These are phyloP conservation scores for Ammodytes dubius DNA, from an alignment of 2,113 vertebrate genomes.

Conservation along the genomic window DNA sequence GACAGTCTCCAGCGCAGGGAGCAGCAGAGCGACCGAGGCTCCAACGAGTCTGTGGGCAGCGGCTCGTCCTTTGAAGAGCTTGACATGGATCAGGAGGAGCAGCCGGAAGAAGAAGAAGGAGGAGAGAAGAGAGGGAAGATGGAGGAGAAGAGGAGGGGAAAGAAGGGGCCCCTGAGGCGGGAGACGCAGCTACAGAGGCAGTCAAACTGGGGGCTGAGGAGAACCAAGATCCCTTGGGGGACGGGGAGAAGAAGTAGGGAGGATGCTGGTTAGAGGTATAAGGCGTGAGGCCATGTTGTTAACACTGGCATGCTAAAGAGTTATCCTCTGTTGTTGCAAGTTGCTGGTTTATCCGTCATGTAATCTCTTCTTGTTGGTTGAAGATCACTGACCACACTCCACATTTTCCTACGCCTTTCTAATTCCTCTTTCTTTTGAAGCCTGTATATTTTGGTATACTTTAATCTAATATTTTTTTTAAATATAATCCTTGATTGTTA, in stretches of 20 bases:
- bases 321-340: conserved; percentile 45
- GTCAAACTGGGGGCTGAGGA: conserved; percentile 59
- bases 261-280: conserved; percentile 41
- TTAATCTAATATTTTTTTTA: conserved; percentile 33
- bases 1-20: conserved; percentile 71
- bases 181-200: conserved; percentile 40
- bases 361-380: conserved; percentile 59
- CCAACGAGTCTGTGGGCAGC: conserved; percentile 91
- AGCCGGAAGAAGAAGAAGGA: conserved; percentile 39
- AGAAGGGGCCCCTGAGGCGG: conserved; percentile 29
- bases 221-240: conserved; percentile 45
- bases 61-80: conserved; percentile 97
- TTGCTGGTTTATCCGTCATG: conserved; percentile 68
- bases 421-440: conserved; percentile 45
- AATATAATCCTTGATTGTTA: conserved; percentile 9
- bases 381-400: too few species aligned
- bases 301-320: conserved; percentile 45
- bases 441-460: conserved; percentile 50
- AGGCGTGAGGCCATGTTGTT: conserved; percentile 38
- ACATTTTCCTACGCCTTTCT: conserved; percentile 52
- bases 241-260: conserved; percentile 67
- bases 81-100: conserved; percentile 88
- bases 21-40: conserved; percentile 83
- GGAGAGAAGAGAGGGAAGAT: conserved; percentile 41
- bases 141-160: conserved; percentile 28